Evolutionary conservation across 2,113 vertebrate species (phyloP), one percentile per base, ranked within the genome.

Genomic region (Psilopsiagon aymara): DNA sequence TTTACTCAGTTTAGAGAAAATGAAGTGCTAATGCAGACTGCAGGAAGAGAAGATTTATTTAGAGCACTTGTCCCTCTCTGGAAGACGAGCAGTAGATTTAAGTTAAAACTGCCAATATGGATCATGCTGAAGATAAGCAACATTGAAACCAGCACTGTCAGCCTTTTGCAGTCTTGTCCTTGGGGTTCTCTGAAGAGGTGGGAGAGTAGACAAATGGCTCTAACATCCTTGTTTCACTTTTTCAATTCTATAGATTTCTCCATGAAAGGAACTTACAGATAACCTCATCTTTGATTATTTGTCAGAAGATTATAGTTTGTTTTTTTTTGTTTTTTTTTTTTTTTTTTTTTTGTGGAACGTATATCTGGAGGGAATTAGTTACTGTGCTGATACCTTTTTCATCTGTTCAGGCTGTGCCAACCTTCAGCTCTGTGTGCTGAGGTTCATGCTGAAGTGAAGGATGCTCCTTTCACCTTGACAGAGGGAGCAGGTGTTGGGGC

Each of bases 1-100:
- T 78, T 60, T 28, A 49, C 35, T 94, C 33, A 3, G 49, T 71
- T 77, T 52, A 74, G 79, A 90, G 92, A 90, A 94, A 94, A 92
- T 78, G 63, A 96, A 95, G 82, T 75, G 68, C 92, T 96, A 87
- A 49, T 31, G 46, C 31, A 28, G 68, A 67, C 57, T 12, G 35
- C 82, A 83, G 75, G 59, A 83, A 57, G 53, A 82, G 60, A 73
- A 79, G 90, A 92, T 96, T 95, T 94, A 88, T 93, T 90, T 92
- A 71, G 85, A 94, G 77, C 2, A 2, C 57, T 63, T 80, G 64
- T 75, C 63, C 80, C 76, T 92, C 90, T 86, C 74, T 86, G 73
- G 76, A 93, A 92, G 76, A 90, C 76, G 68, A 83, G 88, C 62
- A 83, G 85, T 71, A 84, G 79, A 93, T 86, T 90, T 62, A 90